These are phyloP conservation scores for Melinopterus prodromus DNA, from an alignment of 2,888 invertebrate genomes.

Conservation along the genomic window DNA sequence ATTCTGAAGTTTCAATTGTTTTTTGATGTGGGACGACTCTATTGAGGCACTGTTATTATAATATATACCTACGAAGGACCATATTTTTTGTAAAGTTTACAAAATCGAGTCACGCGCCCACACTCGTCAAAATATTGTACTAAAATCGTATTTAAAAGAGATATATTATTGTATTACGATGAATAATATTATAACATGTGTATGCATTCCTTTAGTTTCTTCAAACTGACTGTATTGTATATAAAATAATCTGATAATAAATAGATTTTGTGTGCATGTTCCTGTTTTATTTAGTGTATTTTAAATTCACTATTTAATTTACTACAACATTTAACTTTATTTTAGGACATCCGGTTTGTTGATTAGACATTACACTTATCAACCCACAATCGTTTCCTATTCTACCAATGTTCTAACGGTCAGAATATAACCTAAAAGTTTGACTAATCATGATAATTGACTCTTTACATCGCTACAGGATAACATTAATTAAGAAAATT, in stretches of 20 bases:
- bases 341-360: no score
- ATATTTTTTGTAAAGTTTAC: constrained; percentile 37
- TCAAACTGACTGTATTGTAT: constrained; percentile 19
- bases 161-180: neutral
- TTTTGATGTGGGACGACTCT: neutral
- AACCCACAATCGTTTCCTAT: no score
- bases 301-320: neutral
- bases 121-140: neutral
- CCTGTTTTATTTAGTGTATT: neutral
- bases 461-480: no score
- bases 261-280: constrained; percentile 14
- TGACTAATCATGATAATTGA: no score
- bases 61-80: constrained; percentile 21
- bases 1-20: constrained; percentile 4
- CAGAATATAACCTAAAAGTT: no score
- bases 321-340: neutral
- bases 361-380: no score
- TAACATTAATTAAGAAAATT: no score
- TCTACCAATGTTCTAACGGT: no score
- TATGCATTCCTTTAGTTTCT: constrained; percentile 20
- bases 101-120: neutral
- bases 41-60: neutral
- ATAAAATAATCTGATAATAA: constrained; percentile 21
- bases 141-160: constrained; percentile 4
- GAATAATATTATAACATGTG: neutral